Conservation (phyloP, 2,888 invertebrate genomes). For the Cistogaster globosa region DNA sequence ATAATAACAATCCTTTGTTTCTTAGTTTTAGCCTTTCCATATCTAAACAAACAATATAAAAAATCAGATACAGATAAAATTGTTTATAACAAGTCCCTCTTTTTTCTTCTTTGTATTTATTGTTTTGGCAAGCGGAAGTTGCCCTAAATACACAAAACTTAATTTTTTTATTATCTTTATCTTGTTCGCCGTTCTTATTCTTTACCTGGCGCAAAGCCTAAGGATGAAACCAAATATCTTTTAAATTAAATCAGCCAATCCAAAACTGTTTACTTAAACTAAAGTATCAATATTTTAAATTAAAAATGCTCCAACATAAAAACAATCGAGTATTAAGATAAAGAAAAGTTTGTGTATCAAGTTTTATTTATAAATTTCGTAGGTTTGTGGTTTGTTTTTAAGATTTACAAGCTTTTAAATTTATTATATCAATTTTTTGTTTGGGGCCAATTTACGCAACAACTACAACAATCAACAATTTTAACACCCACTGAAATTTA, state of each 20-base stretch:
- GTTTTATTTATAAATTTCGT: constrained; percentile 34
- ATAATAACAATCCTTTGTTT: too few relatives aligned
- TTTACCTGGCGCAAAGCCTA: constrained; percentile 5
- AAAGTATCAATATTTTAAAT: constrained; percentile 17
- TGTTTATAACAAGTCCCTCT: not conserved
- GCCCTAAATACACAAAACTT: not conserved
- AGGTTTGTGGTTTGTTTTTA: constrained; percentile 45
- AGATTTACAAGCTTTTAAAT: constrained; percentile 47
- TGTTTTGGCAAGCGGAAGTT: constrained; percentile 53
- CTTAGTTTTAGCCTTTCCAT: too few relatives aligned
- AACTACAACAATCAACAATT: constrained; percentile 36
- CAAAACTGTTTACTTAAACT: not conserved
- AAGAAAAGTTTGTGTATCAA: constrained; percentile 1
- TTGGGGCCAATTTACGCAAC: constrained; percentile 55
- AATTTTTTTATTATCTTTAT: constrained; percentile 32
- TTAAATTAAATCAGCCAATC: constrained; percentile 19
- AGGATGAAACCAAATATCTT: constrained; percentile 7
- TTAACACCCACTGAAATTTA: constrained; percentile 59
- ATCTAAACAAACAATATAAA: too few relatives aligned
- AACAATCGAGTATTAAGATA: constrained; percentile 27
- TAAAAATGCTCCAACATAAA: constrained; percentile 28
- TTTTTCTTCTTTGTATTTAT: not conserved
- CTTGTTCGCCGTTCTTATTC: not conserved
- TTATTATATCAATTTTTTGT: constrained; percentile 57
- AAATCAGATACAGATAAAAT: too few relatives aligned